Evolutionary conservation across 2,797 vertebrate genomes (phyloP).

Genomic region (Typhlichthys eigenmanni): DNA sequence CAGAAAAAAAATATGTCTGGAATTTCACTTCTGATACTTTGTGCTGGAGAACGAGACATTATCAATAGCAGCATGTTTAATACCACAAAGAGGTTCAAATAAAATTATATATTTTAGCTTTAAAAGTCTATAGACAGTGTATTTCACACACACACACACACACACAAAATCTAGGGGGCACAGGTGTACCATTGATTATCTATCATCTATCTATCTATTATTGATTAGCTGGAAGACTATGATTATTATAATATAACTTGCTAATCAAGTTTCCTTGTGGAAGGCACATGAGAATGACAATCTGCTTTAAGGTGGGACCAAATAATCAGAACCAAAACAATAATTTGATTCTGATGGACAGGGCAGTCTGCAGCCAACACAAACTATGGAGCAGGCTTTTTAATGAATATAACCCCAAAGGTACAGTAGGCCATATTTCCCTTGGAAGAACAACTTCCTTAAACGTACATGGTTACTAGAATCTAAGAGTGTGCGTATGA

Average conservation of each 20-base stretch:
- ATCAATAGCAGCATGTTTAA: background rate
- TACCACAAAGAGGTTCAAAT: background rate
- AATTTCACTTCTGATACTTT: no score
- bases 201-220: background rate
- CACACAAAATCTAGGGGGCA: background rate
- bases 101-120: background rate
- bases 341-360: conserved; percentile 21
- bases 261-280: conserved; percentile 40
- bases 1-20: no score
- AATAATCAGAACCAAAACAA: conserved; percentile 29
- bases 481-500: conserved; percentile 25
- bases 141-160: background rate
- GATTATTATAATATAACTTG: conserved; percentile 41
- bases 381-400: background rate
- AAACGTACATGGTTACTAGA: conserved; percentile 37
- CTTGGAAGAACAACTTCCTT: no score
- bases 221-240: conserved; percentile 34
- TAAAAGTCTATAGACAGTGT: background rate
- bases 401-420: no score
- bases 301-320: conserved; percentile 33
- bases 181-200: background rate
- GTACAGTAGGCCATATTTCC: no score
- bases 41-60: background rate
- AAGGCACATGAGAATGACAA: conserved; percentile 70
- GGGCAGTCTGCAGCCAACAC: conserved; percentile 21